phyloP scores from a whole-genome alignment of 2,113 vertebrate species.

The Leptobrachium ailaonicum region DNA sequence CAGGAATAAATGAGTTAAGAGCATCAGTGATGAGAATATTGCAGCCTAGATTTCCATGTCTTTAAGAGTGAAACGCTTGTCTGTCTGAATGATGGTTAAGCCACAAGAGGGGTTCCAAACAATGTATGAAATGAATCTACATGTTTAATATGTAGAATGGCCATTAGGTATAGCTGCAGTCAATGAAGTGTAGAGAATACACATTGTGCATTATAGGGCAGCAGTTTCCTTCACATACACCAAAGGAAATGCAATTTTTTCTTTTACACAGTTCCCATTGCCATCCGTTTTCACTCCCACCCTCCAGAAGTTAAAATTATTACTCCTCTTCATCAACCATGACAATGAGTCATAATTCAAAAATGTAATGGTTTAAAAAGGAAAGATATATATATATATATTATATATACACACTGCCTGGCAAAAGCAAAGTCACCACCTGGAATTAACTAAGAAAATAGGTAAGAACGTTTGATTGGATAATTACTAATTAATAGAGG shows the following conservation, averaged over 20 bases:
- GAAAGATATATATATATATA: not conserved
- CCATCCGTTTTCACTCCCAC: slow-evolving; percentile 7
- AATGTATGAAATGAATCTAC: slow-evolving; percentile 49
- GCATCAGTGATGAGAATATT: not conserved
- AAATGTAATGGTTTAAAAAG: not conserved
- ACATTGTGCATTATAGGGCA: slow-evolving; percentile 41
- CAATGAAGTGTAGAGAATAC: slow-evolving; percentile 49
- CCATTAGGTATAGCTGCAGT: slow-evolving; percentile 50
- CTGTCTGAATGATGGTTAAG: slow-evolving; percentile 43
- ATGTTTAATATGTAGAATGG: slow-evolving; percentile 50
- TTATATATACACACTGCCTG: not conserved
- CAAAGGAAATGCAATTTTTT: slow-evolving; percentile 36
- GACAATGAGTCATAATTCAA: not conserved
- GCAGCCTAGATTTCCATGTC: slow-evolving; percentile 13
- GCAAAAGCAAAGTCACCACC: no score
- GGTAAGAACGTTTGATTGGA: no score
- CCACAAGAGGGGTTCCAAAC: slow-evolving; percentile 45
- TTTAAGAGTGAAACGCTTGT: slow-evolving; percentile 9
- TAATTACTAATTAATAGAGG: no score
- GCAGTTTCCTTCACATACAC: slow-evolving; percentile 25
- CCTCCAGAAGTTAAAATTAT: slow-evolving; percentile 14
- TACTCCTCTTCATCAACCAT: not conserved
- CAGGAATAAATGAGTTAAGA: slow-evolving; percentile 1
- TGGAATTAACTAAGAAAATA: no score
- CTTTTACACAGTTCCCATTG: slow-evolving; percentile 23